These are phyloP conservation scores for Phacellophora camtschatica DNA, from an alignment of 30 jellyfish, hydroid and myxozoan species.

Conservation along the genomic window DNA sequence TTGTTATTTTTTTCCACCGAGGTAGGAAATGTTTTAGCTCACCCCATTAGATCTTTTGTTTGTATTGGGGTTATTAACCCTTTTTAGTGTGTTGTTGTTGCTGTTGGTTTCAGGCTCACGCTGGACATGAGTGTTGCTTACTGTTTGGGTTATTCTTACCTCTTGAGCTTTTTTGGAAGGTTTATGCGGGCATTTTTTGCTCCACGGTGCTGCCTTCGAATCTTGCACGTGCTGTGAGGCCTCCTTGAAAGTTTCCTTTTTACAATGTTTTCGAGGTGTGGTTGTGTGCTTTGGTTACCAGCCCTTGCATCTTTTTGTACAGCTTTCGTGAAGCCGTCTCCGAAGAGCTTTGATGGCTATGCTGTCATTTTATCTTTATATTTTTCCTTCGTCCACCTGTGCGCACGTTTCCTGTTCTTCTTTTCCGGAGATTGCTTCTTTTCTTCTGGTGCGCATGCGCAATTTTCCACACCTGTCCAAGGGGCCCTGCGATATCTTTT, in stretches of 20 bases:
- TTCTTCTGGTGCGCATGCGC: background rate
- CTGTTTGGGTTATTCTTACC: constrained; percentile 7
- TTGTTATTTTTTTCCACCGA: background rate
- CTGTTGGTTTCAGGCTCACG: background rate
- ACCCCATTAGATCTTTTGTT: background rate
- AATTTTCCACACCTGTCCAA: background rate
- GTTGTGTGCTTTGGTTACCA: background rate
- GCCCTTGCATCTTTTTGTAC: background rate
- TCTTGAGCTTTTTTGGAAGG: background rate
- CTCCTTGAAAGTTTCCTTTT: background rate
- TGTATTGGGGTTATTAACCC: background rate
- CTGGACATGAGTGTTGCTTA: constrained; percentile 1
- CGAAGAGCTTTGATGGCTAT: background rate
- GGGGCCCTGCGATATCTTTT: background rate
- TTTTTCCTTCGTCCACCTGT: background rate
- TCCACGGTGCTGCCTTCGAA: constrained; percentile 4
- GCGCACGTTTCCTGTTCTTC: background rate
- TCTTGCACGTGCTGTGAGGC: constrained; percentile 1
- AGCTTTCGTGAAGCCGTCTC: background rate
- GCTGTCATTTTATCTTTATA: background rate
- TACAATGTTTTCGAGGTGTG: background rate
- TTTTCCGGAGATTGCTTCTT: background rate
- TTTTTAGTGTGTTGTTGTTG: no score
- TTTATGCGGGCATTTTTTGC: background rate
- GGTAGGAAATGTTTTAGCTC: constrained; percentile 1